Evolutionary conservation across 2,113 vertebrate species (phyloP), one percentile per base, ranked within the genome.

Genomic region (Athene noctua): DNA sequence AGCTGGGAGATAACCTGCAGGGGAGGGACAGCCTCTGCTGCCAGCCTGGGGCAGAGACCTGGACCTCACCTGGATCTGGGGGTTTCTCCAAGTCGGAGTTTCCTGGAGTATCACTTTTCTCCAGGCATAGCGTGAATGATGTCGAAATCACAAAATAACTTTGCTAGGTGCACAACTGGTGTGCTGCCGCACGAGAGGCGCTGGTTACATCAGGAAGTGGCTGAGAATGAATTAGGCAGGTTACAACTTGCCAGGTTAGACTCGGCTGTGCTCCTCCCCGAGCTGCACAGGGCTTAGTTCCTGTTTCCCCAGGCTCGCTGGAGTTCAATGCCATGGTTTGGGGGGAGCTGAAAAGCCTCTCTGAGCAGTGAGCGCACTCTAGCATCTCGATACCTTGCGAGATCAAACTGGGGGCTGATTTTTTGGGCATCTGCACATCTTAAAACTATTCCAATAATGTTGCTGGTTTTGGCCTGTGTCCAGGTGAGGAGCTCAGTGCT

Each of bases 251-350:
- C 32, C 44, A 23, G 62, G 44, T 29, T 61, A 12, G 54, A 18
- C 54, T 80, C 2, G 3, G 65, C 77, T 3, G 1, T 10, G 6
- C 32, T n/a, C 21, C 29, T 75, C 15, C n/a, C 14, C 0, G 1
- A 29, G 47, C 49, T 66, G 51, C 1, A 2, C 12, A 3, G 10
- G 30, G 7, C 40, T 90, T 5, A 5, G 25, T n/a, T 72, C 26
- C 2, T 9, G 1, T 42, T 75, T 80, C 26, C 36, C 7, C 0
- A 0, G 49, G 25, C n/a, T 55, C 42, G 2, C 20, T 0, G 2
- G 26, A 19, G 23, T 61, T 57, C 44, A 46, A 17, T 46, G 44
- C 49, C 1, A 0, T 46, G 34, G 11, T n/a, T 93, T 0, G 3
- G 38, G 16, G 42, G 13, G 16, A 52, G 16, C 13, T 51, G 52